Conservation (phyloP, 2,113 vertebrate species). For the Pterocles gutturalis region DNA sequence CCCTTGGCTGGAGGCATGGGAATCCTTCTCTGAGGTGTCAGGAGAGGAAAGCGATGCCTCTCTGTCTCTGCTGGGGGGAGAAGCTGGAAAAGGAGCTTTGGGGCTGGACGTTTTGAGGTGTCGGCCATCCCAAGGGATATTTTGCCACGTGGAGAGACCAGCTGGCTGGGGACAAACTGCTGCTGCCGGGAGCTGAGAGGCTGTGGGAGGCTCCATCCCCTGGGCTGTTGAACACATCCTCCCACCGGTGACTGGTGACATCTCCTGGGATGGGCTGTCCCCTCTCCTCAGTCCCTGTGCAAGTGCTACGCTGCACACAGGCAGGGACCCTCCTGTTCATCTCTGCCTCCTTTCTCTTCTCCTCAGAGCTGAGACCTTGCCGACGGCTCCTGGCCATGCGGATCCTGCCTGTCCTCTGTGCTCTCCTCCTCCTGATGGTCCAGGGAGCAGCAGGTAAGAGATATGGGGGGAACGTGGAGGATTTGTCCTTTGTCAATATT, state of each 20-base stretch:
- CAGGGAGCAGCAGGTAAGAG: conserved; percentile 39
- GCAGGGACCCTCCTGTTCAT: not conserved
- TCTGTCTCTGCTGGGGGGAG: rapidly evolving
- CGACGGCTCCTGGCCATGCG: not conserved
- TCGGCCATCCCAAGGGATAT: not conserved
- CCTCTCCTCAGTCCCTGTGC: not conserved
- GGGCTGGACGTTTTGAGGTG: not conserved
- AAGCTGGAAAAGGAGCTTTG: not conserved
- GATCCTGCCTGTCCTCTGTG: conserved; percentile 25
- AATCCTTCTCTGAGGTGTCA: not conserved
- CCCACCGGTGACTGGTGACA: not conserved
- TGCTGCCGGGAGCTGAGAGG: rapidly evolving
- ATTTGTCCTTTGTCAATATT: not conserved
- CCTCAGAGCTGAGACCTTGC: not conserved
- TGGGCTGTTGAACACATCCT: rapidly evolving
- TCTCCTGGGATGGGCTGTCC: not conserved
- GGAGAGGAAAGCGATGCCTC: not conserved
- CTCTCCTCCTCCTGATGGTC: conserved; percentile 26
- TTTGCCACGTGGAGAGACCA: not conserved
- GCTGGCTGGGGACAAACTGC: not conserved
- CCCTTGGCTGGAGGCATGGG: not conserved
- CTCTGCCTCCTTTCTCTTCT: not conserved
- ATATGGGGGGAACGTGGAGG: rapidly evolving
- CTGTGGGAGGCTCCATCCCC: not conserved
- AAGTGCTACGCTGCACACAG: rapidly evolving